phyloP scores from a whole-genome alignment of 2,888 invertebrate species.

The Tinea pellionella region DNA sequence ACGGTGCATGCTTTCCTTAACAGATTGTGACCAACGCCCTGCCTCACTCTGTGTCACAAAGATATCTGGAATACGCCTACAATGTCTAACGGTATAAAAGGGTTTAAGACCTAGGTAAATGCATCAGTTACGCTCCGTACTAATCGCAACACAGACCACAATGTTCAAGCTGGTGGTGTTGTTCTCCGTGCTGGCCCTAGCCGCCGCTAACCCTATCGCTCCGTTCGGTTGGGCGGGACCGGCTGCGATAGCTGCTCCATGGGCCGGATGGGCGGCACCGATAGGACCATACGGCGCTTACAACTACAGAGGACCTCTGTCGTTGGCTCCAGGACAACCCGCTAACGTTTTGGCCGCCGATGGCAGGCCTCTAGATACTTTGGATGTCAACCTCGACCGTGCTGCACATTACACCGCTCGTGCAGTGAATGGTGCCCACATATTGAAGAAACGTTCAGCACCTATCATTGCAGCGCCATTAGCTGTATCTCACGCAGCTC shows the following conservation, averaged over 20 bases:
- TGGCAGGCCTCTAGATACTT: slow-evolving; percentile 58
- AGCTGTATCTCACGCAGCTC: slow-evolving; percentile 33
- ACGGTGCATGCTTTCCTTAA: slow-evolving; percentile 3
- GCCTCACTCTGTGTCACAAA: slow-evolving; percentile 50
- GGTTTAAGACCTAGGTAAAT: neutral
- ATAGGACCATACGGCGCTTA: slow-evolving; percentile 38
- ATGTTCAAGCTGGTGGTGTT: slow-evolving; percentile 73
- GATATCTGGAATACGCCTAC: slow-evolving; percentile 55
- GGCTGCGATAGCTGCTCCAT: slow-evolving; percentile 23
- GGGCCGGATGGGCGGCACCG: slow-evolving; percentile 32
- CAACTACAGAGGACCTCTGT: slow-evolving; percentile 57
- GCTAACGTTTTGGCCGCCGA: slow-evolving; percentile 55
- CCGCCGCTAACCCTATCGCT: slow-evolving; percentile 49
- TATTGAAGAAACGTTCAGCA: slow-evolving; percentile 49
- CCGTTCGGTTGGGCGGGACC: slow-evolving; percentile 18
- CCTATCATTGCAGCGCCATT: slow-evolving; percentile 29
- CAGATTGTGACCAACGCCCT: slow-evolving; percentile 36
- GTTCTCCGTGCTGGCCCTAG: slow-evolving; percentile 71
- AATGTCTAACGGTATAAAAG: slow-evolving; percentile 49
- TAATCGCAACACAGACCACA: slow-evolving; percentile 63
- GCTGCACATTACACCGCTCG: slow-evolving; percentile 50
- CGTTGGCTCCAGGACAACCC: slow-evolving; percentile 54
- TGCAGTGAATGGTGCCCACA: slow-evolving; percentile 34
- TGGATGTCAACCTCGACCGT: slow-evolving; percentile 58
- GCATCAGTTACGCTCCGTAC: slow-evolving; percentile 45